A percentile compares a stretch with the other conserved stretches of the same genome.
These are phyloP conservation scores for Alligator sinensis DNA, from an alignment of 2,113 vertebrate genomes.

Conservation along the genomic window DNA sequence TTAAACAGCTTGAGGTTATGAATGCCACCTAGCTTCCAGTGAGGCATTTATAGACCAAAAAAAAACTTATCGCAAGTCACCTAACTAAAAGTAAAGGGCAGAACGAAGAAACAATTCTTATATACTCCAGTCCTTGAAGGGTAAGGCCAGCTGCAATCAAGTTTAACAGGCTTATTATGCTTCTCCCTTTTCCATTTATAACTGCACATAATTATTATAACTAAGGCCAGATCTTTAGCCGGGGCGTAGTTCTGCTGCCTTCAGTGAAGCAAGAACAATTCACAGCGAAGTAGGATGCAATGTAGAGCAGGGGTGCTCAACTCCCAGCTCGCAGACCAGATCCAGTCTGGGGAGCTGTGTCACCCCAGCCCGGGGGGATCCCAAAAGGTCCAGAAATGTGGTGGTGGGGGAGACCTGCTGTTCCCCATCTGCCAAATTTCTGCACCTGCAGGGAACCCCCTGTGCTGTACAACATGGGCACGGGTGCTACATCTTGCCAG, in stretches of 20 bases:
- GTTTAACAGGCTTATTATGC: background rate
- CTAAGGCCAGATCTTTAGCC: background rate
- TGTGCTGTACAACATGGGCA: too few relatives aligned
- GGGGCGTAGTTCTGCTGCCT: background rate
- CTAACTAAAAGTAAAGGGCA: conserved; percentile 43
- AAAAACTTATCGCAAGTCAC: conserved; percentile 56
- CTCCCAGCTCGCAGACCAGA: too few relatives aligned
- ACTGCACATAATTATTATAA: conserved; percentile 4
- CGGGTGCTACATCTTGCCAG: too few relatives aligned
- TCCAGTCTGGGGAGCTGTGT: too few relatives aligned
- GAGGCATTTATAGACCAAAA: conserved; percentile 61
- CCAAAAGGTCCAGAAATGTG: too few relatives aligned
- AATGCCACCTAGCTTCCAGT: conserved; percentile 47
- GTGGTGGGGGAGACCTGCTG: too few relatives aligned
- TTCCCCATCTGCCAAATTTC: too few relatives aligned
- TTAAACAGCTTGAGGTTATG: conserved; percentile 57
- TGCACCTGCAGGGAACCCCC: too few relatives aligned
- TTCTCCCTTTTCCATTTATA: background rate
- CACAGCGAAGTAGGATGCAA: too few relatives aligned
- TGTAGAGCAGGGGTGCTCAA: too few relatives aligned
- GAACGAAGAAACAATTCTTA: conserved; percentile 23
- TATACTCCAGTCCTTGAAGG: conserved; percentile 34
- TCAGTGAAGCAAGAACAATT: background rate
- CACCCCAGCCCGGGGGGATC: too few relatives aligned
- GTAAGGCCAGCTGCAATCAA: conserved; percentile 35